Evolutionary conservation across 2,113 vertebrate species (phyloP), one percentile per base, ranked within the genome.

Genomic region (Steatornis caripensis): DNA sequence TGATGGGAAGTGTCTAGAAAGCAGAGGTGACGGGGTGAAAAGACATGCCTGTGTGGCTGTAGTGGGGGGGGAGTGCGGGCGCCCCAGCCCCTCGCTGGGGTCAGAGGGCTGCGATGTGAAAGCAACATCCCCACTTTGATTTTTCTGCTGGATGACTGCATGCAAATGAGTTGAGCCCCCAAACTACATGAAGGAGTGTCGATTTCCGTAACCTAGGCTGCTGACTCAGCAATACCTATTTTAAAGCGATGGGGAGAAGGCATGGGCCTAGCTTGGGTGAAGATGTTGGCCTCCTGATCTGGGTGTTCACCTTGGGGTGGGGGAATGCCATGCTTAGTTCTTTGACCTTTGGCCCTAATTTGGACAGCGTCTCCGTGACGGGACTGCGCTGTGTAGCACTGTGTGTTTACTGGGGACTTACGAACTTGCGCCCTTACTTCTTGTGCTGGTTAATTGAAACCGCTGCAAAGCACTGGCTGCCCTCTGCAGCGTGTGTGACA

Each of bases 391-490:
- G 68, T 5, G 3, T 17, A 29, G 41, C 36, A 37, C 36, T 55
- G 6, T 11, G 3, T 26, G 32, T 65, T 41, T 60, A 6, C 30
- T 48, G 37, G 30, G 53, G 12, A 57, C 7, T 34, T 64, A 18
- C 6, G 41, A 64, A 61, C n/a, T 32, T 54, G 5, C 30, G 51
- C 22, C n/a, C 19, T 78, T 62, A 12, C 30, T 41, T 82, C 58
- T 62, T 34, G 30, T 12, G 9, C 41, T 41, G 18, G 6, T 45
- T 17, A 15, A 37, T 2, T 11, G 64, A 70, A 90, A 54, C 23
- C 27, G 24, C 34, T 54, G 61, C 58, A 58, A 58, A 32, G 20
- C 3, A 1, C 0, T 1, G 37, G 21, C 30, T 5, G 1, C 20
- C 13, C 49, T 41, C 20, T 4, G 10, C n/a, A 48, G 39, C 23